phyloP scores from a whole-genome alignment of 2,113 vertebrate species.

The Phaethon lepturus region DNA sequence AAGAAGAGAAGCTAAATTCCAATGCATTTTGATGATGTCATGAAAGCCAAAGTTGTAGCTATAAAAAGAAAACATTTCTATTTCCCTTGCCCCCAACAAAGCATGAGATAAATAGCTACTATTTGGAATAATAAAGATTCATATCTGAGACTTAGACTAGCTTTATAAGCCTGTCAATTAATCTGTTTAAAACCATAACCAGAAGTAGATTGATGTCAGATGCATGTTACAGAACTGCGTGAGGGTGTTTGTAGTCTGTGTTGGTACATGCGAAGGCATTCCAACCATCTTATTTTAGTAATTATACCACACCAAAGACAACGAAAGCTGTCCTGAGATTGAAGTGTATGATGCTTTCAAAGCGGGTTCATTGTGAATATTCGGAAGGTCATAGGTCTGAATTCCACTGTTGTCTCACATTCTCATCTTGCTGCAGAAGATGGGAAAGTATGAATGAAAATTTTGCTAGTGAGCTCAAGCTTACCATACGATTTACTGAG shows the following conservation, averaged over 20 bases:
- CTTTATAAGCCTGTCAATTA: not conserved
- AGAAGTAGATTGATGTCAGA: not conserved
- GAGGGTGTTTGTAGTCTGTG: not conserved
- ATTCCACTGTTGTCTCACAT: constrained; percentile 61
- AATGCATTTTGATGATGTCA: not conserved
- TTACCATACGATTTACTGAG: not conserved
- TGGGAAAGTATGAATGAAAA: constrained; percentile 59
- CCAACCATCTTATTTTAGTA: constrained; percentile 57
- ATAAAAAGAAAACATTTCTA: not conserved
- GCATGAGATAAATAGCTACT: not conserved
- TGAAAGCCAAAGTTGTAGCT: not conserved
- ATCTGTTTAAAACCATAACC: not conserved
- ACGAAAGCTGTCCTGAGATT: constrained; percentile 46
- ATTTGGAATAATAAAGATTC: not conserved
- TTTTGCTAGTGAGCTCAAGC: not conserved
- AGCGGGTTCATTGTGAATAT: constrained; percentile 42
- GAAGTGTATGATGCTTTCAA: constrained; percentile 30
- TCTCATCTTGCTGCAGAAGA: constrained; percentile 45
- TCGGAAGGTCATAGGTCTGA: constrained; percentile 47
- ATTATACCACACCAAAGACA: constrained; percentile 24
- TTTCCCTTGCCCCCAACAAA: not conserved
- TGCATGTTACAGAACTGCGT: not conserved
- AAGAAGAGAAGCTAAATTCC: not conserved
- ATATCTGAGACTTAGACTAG: not conserved
- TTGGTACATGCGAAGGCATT: constrained; percentile 35